Conservation (phyloP, 2,113 vertebrate species). For the Acinonyx jubatus region DNA sequence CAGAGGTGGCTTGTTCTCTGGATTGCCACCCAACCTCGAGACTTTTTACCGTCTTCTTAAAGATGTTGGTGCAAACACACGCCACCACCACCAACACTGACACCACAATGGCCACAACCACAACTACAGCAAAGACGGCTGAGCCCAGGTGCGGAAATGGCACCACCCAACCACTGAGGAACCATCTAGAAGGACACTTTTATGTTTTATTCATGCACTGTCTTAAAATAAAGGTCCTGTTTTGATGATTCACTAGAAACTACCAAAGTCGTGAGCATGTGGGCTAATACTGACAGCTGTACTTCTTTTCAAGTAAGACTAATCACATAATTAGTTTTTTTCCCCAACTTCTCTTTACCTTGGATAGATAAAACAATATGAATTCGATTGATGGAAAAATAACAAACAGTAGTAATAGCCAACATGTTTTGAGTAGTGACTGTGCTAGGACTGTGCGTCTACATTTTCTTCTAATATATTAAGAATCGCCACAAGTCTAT, state of each 20-base stretch:
- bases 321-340: neutral
- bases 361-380: neutral
- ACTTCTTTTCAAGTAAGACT: neutral
- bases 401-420: neutral
- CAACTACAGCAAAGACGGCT: neutral
- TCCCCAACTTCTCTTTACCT: neutral
- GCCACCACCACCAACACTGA: neutral
- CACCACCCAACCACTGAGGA: rapidly evolving
- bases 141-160: neutral
- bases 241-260: conserved; percentile 9
- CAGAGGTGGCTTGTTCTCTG: neutral
- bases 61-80: neutral
- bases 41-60: neutral
- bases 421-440: neutral
- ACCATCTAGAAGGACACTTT: neutral
- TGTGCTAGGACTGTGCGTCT: no score
- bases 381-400: conserved; percentile 7
- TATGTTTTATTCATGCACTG: neutral
- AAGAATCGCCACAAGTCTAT: neutral
- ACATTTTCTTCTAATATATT: neutral
- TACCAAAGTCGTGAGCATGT: neutral
- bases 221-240: neutral
- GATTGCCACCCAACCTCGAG: neutral
- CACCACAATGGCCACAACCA: neutral
- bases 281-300: neutral